Conservation (phyloP, 2,888 invertebrate species). For the Copidosoma aretas region DNA sequence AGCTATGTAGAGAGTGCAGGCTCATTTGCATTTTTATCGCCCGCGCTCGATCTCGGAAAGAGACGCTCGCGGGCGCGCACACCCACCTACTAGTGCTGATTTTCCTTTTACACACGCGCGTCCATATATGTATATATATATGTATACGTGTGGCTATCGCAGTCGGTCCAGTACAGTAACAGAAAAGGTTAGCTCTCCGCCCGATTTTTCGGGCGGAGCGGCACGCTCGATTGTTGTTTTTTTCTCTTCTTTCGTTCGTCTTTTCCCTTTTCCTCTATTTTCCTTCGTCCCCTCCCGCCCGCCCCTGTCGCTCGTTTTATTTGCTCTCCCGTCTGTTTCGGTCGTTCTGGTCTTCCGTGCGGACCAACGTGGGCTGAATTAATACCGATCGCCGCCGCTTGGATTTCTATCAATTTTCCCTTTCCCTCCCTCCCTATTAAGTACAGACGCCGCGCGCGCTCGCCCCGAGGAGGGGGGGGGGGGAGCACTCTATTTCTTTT, state of each 20-base stretch:
- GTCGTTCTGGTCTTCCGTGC: neutral
- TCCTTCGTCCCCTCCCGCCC: neutral
- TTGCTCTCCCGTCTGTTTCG: too few species aligned
- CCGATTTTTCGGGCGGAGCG: too few species aligned
- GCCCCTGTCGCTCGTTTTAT: neutral
- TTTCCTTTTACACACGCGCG: neutral
- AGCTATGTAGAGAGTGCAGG: neutral
- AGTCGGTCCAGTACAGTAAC: too few species aligned
- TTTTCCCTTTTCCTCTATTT: too few species aligned
- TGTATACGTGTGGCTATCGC: too few species aligned
- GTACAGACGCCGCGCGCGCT: too few species aligned
- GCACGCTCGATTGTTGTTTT: neutral
- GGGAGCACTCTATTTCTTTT: too few species aligned
- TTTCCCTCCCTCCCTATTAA: too few species aligned
- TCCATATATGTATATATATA: neutral
- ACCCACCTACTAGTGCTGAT: neutral
- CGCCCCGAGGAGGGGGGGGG: too few species aligned
- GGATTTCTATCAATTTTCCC: too few species aligned
- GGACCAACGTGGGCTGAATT: neutral
- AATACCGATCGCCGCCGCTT: neutral
- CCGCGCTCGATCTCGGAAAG: neutral
- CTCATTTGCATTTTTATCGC: neutral
- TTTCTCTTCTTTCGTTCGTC: neutral
- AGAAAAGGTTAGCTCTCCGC: too few species aligned
- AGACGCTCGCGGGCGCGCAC: neutral